Base-by-base conservation (phyloP, 2,113 vertebrate species). In the Prolemur simus region DNA sequence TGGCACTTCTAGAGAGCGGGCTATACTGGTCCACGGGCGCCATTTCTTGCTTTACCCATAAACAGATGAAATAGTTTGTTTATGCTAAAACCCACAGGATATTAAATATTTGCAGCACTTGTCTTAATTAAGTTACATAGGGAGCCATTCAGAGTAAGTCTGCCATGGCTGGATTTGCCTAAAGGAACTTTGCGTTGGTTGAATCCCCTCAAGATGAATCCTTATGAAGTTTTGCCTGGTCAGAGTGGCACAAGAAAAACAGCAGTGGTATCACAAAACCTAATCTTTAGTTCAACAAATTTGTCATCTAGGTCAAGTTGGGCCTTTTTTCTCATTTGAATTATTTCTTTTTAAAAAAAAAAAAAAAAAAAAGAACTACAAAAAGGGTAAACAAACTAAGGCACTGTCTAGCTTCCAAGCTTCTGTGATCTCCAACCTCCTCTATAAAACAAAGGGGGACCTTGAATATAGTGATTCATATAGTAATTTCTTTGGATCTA, bases 71-170 rank as follows among this genome's bases (percentile, higher is more conserved):
- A 93, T 64, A n/a, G 15, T 88, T 21, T 73, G 45, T 88, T 89
- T 88, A 88, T 63, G 39, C 86, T 64, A 63, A 94, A 88, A 91
- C 81, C 86, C 45, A 12, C 89, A 93, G 37, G 78, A 89, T 80
- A 92, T 86, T 91, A 91, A 95, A 89, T 93, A 95, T 95, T 89
- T 89, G 69, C 25, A 77, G 69, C 68, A 73, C 81, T 93, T 95
- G 56, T 63, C 95, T 86, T 94, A 94, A 96, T 95, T 91, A 95
- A 96, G 77, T 96, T 91, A 95, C 66, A 86, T 10, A 92, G 64
- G 66, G 74, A 89, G 45, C 82, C 78, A 58, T 89, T 96, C 77
- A 86, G 52, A 96, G 64, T 42, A 47, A 68, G 37, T 58, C 52
- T 88, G 47, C 60, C 60, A 15, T n/a, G 77, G 73, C 25, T 7